A percentile compares a stretch with the other conserved stretches of the same genome.
phyloP scores from a whole-genome alignment of 2,797 vertebrate genomes.

The Semaprochilodus insignis region DNA sequence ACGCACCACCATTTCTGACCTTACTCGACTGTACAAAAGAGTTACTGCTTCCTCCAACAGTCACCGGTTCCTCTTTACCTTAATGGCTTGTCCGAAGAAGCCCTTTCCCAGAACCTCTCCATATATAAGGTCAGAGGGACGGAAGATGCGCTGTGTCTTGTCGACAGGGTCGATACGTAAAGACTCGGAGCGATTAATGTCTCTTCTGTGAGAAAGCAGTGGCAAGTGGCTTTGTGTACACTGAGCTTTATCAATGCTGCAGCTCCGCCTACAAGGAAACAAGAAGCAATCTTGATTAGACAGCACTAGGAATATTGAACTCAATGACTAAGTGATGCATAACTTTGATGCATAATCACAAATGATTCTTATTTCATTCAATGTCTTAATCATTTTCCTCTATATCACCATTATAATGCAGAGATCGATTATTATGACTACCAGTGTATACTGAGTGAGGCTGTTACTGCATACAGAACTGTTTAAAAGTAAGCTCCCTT shows the following conservation, averaged over 20 bases:
- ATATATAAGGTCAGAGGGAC: conserved; percentile 93
- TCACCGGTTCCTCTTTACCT: conserved; percentile 77
- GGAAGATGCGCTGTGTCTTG: conserved; percentile 91
- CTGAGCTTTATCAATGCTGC: conserved; percentile 90
- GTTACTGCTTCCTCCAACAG: background rate
- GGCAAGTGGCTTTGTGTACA: conserved; percentile 76
- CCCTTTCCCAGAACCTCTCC: conserved; percentile 96
- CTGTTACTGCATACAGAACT: too few relatives aligned
- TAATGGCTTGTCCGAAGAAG: conserved; percentile 95
- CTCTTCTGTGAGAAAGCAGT: conserved; percentile 84
- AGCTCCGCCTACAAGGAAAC: conserved; percentile 85
- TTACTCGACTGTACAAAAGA: background rate
- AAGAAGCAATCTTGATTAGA: background rate
- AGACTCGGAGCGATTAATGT: conserved; percentile 94
- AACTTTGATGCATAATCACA: background rate
- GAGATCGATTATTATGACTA: too few relatives aligned
- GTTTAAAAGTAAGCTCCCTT: too few relatives aligned
- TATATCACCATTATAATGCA: too few relatives aligned
- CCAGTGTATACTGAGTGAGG: too few relatives aligned
- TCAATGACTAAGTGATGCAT: background rate
- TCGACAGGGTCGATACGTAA: conserved; percentile 82
- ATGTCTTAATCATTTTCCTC: too few relatives aligned
- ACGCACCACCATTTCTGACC: background rate
- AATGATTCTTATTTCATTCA: too few relatives aligned
- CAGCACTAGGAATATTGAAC: background rate